Conservation (phyloP, 2,888 invertebrate genomes). For the Nudaria mundana region DNA sequence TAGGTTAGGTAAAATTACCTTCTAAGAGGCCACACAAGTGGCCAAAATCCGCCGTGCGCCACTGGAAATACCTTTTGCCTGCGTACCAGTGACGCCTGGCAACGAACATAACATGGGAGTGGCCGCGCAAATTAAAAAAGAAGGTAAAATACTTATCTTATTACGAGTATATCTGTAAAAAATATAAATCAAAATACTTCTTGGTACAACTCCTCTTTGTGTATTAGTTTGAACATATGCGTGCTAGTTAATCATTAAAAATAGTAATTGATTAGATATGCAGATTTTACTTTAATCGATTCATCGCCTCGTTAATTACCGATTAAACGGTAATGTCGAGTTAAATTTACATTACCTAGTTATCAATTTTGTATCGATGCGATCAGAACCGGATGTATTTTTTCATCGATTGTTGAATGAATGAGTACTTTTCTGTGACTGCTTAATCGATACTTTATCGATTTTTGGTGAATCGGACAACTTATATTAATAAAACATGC, state of each 20-base stretch:
- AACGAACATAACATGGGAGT: too few relatives aligned
- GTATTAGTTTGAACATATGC: too few relatives aligned
- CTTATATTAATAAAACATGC: conserved; percentile 9
- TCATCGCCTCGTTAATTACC: conserved; percentile 31
- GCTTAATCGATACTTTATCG: conserved; percentile 6
- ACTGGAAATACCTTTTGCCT: too few relatives aligned
- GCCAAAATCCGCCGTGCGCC: too few relatives aligned
- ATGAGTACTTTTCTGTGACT: conserved; percentile 5
- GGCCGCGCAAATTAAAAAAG: too few relatives aligned
- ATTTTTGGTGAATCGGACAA: conserved; percentile 7
- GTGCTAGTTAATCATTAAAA: conserved; percentile 11
- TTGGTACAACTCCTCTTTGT: background rate
- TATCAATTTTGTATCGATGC: conserved; percentile 14
- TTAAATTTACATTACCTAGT: conserved; percentile 28
- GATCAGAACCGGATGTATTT: conserved; percentile 8
- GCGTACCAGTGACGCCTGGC: too few relatives aligned
- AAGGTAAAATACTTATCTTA: background rate
- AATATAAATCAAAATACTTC: background rate
- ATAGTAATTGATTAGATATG: conserved; percentile 27
- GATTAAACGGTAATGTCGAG: conserved; percentile 27
- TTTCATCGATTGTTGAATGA: conserved; percentile 6
- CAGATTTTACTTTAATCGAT: conserved; percentile 32
- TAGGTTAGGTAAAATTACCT: too few relatives aligned
- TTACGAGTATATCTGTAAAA: background rate
- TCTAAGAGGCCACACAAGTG: too few relatives aligned